Evolutionary conservation across 2,113 vertebrate genomes (phyloP).

Genomic region (Peromyscus leucopus): DNA sequence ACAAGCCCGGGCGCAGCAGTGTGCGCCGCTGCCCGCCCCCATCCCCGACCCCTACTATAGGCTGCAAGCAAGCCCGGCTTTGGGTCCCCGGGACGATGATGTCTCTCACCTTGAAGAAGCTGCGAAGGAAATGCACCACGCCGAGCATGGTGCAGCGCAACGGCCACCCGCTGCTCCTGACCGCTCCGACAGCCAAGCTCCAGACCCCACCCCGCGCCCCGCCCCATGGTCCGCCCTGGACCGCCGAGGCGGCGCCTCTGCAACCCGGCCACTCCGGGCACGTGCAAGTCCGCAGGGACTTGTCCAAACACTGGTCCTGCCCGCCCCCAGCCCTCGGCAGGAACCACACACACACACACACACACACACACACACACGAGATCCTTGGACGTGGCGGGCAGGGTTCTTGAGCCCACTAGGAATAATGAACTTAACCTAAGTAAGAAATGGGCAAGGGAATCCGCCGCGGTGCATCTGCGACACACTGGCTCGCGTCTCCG

Average conservation of each 20-base stretch:
- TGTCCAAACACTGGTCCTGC: not conserved
- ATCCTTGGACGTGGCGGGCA: fast-evolving
- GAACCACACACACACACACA: not conserved
- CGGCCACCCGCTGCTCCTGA: not conserved
- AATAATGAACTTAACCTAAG: not conserved
- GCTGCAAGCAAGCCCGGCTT: no score
- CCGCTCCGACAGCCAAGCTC: not conserved
- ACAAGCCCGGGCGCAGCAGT: fast-evolving
- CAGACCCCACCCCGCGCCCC: not conserved
- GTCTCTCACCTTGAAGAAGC: constrained; percentile 93
- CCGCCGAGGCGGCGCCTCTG: constrained; percentile 10
- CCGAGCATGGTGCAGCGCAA: constrained; percentile 89
- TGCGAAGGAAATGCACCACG: constrained; percentile 91
- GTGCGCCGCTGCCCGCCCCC: no score
- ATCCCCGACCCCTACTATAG: not conserved
- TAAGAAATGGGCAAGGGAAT: not conserved
- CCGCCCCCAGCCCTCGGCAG: not conserved
- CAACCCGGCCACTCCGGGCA: not conserved
- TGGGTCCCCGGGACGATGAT: not conserved
- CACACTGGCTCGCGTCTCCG: fast-evolving
- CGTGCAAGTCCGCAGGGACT: not conserved
- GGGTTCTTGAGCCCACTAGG: not conserved
- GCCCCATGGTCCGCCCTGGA: not conserved
- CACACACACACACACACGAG: not conserved
- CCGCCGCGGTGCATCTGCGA: not conserved